Base-by-base conservation (phyloP, 1,140 invertebrate genomes). In the Drosophila arawakana region DNA sequence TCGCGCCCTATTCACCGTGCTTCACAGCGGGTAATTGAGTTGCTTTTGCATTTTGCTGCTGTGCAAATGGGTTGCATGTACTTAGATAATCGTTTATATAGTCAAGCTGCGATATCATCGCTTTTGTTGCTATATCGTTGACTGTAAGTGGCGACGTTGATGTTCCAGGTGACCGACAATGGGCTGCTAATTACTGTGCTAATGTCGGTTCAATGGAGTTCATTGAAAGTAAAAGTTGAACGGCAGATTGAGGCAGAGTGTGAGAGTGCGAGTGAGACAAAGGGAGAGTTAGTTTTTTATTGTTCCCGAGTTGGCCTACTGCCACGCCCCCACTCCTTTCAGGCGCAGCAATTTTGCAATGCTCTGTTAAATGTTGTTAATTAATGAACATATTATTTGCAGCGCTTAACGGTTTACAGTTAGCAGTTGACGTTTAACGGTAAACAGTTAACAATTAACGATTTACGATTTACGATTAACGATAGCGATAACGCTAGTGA, bases 121-220 rank as follows among this genome's bases (percentile, higher is more conserved):
- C 35, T 49, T 13, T 43, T 43, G 8, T 11, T 25, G 47, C 2
- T 21, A 21, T 49, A 43, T 43, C 41, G 37, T 1, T 10, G 37
- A 39, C 37, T 30, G 37, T 39, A 0, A 39, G 37, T 10, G 37
- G n/a, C n/a, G 7, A 43, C 65, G 66, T 55, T 77, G 60, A 67
- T 68, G 79, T 88, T 81, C 69, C 82, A 74, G 73, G 57, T 80
- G 80, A 80, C 76, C 83, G 83, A 77, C 82, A 86, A 88, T 63
- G 79, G 83, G 73, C 80, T 83, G 85, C 81, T 89, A 89, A 89
- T 89, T 89, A 76, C 78, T 72, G 65, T 68, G 80, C 80, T 88
- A 89, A 88, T 88, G 84, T 68, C 72, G 79, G 85, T 89, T 89
- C 85, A 89, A 89, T 89, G 86, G 85, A 81, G 85, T 89, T 89